Evolutionary conservation across 2,888 invertebrate species (phyloP), one percentile per base, ranked within the genome.

Genomic region (Dione juno): DNA sequence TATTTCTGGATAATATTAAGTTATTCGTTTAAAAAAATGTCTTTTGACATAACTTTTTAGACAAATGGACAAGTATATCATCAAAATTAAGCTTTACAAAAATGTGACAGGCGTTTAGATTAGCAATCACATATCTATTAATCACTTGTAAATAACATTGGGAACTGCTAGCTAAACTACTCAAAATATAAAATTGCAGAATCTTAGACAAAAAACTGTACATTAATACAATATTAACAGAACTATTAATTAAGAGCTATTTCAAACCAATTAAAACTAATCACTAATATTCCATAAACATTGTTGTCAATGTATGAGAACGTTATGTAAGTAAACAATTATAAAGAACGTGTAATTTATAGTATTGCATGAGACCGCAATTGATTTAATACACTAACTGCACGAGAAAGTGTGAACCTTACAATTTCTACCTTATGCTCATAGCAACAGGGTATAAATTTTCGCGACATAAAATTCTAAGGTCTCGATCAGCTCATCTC

Each of bases 321-420:
- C 58, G 65, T 72, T 72, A 67, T 67, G 65, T 67, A 70, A 69
- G 63, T 57, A 70, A 65, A 65, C 67, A 72, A 70, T 63, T 54
- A 67, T 63, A 53, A 66, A 61, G 3, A 61, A 66, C 54, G 41
- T 67, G 41, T 68, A 70, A 65, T 57, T 69, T 64, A 69, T 43
- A 70, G 28, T 58, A 16, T 72, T 57, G 75, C 71, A 57, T 57
- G 57, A 57, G 57, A 65, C 54, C 52, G 50, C 66, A 73, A 73
- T 70, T 68, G 71, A 69, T 71, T 66, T 67, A 28, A 48, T 71
- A 63, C 70, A 70, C 65, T 73, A 73, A 73, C 52, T 52, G 70
- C 54, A 48, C 53, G 45, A 45, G 21, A 57, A 7, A 64, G 45
- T 16, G 16, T 9, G 11, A 7, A 16, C 14, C 2, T n/a, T 28